These are phyloP conservation scores for Linepithema humile DNA, from an alignment of 1,140 invertebrate genomes.

Conservation along the genomic window DNA sequence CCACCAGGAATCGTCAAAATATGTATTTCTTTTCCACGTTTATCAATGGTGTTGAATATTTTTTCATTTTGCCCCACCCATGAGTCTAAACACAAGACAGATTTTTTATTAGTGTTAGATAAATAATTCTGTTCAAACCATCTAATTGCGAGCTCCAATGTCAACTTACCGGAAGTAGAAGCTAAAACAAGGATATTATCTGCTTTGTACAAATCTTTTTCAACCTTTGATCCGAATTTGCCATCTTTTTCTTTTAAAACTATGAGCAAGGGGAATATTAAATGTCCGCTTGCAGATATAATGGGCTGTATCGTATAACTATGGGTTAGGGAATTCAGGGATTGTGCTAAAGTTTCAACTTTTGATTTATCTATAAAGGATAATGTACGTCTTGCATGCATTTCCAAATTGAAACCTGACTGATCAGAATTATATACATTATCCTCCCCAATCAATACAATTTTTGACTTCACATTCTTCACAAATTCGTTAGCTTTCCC, in stretches of 20 bases:
- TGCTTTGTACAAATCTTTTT: not conserved
- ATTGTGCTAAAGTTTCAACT: not conserved
- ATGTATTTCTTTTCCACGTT: not conserved
- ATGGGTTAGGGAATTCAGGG: too few species aligned
- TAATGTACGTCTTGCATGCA: not conserved
- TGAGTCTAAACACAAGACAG: conserved; percentile 7
- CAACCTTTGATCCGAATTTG: not conserved
- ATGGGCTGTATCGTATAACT: not conserved
- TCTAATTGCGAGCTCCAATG: not conserved
- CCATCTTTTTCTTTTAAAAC: not conserved
- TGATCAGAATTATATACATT: not conserved
- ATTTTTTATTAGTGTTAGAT: not conserved
- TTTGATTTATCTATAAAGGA: too few species aligned
- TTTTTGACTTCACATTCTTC: not conserved
- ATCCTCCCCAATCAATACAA: not conserved
- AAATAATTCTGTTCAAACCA: not conserved
- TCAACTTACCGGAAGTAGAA: not conserved
- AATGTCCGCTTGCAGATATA: not conserved
- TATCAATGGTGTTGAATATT: not conserved
- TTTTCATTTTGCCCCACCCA: not conserved
- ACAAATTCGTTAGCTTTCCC: not conserved
- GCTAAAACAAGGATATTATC: not conserved
- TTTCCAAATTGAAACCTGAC: conserved; percentile 19
- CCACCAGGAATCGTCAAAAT: not conserved
- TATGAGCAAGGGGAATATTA: not conserved